Conservation (phyloP, 2,113 vertebrate species). For the Pelodiscus sinensis region DNA sequence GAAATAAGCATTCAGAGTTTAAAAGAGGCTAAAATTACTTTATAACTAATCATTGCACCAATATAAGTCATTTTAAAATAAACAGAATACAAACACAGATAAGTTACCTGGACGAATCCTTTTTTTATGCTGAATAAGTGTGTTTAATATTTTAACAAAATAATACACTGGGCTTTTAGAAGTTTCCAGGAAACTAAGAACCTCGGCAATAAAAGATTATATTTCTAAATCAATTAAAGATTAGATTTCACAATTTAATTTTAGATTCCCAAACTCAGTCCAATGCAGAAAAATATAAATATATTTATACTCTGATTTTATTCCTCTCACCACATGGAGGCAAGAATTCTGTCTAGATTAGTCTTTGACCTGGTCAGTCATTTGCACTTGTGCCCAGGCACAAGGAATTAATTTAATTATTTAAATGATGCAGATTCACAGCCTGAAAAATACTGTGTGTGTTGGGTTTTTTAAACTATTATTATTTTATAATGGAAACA, state of each 20-base stretch:
- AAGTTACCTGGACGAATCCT: not conserved
- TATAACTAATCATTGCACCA: not conserved
- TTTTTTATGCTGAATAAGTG: not conserved
- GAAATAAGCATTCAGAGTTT: slow-evolving; percentile 20
- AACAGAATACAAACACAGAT: slow-evolving; percentile 30
- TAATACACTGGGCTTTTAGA: slow-evolving; percentile 13
- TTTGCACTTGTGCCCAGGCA: not conserved
- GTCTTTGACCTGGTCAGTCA: not conserved
- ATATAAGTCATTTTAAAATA: slow-evolving; percentile 18
- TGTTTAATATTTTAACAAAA: slow-evolving; percentile 24
- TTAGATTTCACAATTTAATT: not conserved
- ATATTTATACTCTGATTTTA: slow-evolving; percentile 22
- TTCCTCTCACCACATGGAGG: slow-evolving; percentile 28
- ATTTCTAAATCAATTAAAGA: slow-evolving; percentile 37
- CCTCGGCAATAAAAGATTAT: slow-evolving; percentile 19
- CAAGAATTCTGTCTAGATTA: no score
- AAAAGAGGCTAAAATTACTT: slow-evolving; percentile 13
- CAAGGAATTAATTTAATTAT: not conserved
- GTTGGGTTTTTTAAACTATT: not conserved
- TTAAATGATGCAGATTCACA: not conserved
- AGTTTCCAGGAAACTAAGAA: slow-evolving; percentile 42
- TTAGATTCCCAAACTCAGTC: slow-evolving; percentile 14
- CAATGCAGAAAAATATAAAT: slow-evolving; percentile 2
- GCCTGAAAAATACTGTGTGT: not conserved
- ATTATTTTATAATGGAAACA: slow-evolving; percentile 8